Conservation (phyloP, 2,888 invertebrate species). For the Acanthosepion esculentum region DNA sequence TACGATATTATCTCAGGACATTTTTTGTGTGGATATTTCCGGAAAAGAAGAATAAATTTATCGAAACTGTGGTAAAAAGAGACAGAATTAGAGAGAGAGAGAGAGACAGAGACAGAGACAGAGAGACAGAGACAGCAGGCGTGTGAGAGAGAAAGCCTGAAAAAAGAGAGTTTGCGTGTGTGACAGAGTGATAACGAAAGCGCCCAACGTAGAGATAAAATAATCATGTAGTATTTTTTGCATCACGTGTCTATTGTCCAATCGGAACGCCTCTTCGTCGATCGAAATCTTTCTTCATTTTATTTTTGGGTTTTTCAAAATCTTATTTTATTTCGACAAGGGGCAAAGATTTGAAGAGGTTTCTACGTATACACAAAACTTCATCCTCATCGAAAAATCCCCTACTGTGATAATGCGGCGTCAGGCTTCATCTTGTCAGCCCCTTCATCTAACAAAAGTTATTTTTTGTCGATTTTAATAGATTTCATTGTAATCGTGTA, state of each 20-base stretch:
- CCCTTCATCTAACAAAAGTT: neutral
- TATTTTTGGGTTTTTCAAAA: neutral
- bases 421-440: neutral
- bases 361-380: neutral
- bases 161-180: too few relatives aligned
- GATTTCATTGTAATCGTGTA: neutral
- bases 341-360: neutral
- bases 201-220: too few relatives aligned
- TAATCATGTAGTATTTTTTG: neutral
- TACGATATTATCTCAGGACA: too few relatives aligned
- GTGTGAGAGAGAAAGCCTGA: too few relatives aligned
- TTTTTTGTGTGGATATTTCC: too few relatives aligned
- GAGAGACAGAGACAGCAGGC: too few relatives aligned
- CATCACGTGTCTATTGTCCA: neutral
- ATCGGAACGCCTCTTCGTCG: neutral
- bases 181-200: too few relatives aligned
- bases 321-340: neutral
- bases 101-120: too few relatives aligned
- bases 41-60: neutral
- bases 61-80: too few relatives aligned
- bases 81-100: too few relatives aligned
- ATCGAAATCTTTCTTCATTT: neutral
- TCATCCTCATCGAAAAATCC: conserved; percentile 33
- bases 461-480: neutral
- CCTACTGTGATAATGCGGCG: neutral